Percentiles rank a stretch among this genome's conserved stretches.
Conservation (phyloP, 2,888 invertebrate species). For the Epinotia brunnichana region DNA sequence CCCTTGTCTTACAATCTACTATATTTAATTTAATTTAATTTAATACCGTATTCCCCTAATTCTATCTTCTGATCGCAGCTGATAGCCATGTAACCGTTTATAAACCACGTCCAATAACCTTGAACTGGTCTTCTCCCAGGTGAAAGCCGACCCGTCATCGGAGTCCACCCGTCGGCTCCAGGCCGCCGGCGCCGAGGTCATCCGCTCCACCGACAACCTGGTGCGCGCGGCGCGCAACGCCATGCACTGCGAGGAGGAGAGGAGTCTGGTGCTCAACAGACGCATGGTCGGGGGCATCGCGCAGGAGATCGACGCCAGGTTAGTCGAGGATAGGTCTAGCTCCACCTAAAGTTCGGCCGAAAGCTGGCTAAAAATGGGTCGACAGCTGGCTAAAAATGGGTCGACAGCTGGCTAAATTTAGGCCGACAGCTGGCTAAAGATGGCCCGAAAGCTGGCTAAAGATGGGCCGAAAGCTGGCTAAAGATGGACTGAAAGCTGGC, state of each 20-base stretch:
- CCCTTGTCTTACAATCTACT: too few species aligned
- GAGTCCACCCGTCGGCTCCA: conserved; percentile 96
- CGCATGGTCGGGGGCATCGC: conserved; percentile 98
- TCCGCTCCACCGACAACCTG: conserved; percentile 98
- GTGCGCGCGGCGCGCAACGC: conserved; percentile 97
- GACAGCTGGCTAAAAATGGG: too few species aligned
- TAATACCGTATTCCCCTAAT: too few species aligned
- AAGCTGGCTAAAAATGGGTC: not conserved
- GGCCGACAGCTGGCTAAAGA: too few species aligned
- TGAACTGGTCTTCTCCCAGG: conserved; percentile 55
- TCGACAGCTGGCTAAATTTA: too few species aligned
- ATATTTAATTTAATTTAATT: too few species aligned
- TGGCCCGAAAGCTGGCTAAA: too few species aligned
- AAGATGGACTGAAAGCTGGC: too few species aligned
- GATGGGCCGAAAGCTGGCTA: not conserved
- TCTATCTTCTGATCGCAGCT: too few species aligned
- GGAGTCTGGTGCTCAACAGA: conserved; percentile 94
- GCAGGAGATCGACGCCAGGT: conserved; percentile 96
- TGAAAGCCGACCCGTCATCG: conserved; percentile 98
- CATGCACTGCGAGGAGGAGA: conserved; percentile 95
- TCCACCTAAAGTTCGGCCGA: not conserved
- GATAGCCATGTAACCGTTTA: too few species aligned
- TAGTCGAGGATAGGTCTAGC: not conserved
- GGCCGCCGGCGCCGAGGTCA: conserved; percentile 97
- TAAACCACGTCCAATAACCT: too few species aligned